Evolutionary conservation across 2,888 invertebrate species (phyloP).

Genomic region (Andrena fulva): DNA sequence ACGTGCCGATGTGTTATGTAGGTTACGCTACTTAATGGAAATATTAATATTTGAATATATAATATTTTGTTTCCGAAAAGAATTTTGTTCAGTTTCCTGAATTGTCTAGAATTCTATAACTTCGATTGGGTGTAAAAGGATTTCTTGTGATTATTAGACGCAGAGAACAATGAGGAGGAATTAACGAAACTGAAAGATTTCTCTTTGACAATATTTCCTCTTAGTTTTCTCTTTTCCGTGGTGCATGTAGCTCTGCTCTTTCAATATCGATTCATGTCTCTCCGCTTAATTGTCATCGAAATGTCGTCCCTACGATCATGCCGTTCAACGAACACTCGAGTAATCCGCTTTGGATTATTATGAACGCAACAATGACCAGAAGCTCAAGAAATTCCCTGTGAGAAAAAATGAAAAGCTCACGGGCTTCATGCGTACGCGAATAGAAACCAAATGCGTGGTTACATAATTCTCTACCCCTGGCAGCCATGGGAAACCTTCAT

Average conservation of each 20-base stretch:
- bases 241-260: no score
- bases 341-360: conserved; percentile 48
- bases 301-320: neutral
- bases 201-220: no score
- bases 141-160: no score
- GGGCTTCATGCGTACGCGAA: conserved; percentile 43
- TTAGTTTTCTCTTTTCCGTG: neutral
- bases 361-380: conserved; percentile 72
- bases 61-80: no score
- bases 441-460: conserved; percentile 42
- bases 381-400: conserved; percentile 76
- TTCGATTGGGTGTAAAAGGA: no score
- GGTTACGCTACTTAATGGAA: no score
- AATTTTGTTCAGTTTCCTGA: no score
- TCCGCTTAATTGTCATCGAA: neutral
- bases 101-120: no score
- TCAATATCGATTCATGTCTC: neutral
- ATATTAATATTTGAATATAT: no score
- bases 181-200: no score
- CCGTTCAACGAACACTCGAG: conserved; percentile 5
- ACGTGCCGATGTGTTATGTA: no score
- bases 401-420: conserved; percentile 63
- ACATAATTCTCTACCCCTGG: neutral
- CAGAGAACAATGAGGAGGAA: no score
- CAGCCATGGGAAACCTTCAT: conserved; percentile 3